Conservation (phyloP, 35 echinoderm and acorn worm genomes). For the Heliocidaris erythrogramma region DNA sequence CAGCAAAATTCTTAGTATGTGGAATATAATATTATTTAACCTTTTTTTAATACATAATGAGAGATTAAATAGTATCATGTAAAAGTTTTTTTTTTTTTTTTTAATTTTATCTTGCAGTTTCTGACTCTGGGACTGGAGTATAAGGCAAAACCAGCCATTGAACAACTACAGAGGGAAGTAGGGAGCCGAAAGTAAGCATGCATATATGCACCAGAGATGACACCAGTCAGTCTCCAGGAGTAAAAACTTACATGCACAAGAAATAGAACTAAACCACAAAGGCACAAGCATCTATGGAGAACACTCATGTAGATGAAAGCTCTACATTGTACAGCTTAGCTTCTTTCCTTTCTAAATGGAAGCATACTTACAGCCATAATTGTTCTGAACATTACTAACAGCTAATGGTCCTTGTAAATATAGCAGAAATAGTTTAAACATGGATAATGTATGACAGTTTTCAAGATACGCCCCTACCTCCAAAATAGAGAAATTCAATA, state of each 20-base stretch:
- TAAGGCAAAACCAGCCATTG: background rate
- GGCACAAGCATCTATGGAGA: background rate
- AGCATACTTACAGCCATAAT: no score
- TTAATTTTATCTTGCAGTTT: background rate
- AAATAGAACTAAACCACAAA: background rate
- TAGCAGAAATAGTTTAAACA: no score
- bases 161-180: conserved; percentile 26
- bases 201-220: background rate
- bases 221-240: background rate
- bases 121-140: background rate
- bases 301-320: background rate
- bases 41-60: no score
- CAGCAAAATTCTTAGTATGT: no score
- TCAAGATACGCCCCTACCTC: no score
- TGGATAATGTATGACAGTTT: no score
- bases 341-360: no score
- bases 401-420: no score
- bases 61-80: background rate
- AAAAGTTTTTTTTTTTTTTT: background rate
- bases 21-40: no score
- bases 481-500: no score
- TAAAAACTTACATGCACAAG: background rate
- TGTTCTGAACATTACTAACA: no score
- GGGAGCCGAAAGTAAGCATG: background rate
- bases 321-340: no score